Conservation (phyloP, 2,797 vertebrate genomes). For the Pampus argenteus region DNA sequence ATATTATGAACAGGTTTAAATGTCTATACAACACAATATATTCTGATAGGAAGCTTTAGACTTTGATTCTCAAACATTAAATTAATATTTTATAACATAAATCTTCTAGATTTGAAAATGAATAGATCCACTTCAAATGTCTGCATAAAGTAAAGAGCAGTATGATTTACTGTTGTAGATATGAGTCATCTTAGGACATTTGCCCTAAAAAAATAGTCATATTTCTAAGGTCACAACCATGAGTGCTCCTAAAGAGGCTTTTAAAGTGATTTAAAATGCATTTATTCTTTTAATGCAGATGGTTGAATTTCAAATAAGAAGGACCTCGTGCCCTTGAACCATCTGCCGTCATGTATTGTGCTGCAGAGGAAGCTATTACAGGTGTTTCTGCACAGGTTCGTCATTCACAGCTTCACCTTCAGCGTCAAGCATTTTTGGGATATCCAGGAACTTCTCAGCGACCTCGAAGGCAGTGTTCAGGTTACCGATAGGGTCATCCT, state of each 20-base stretch:
- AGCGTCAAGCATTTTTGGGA: slow-evolving; percentile 94
- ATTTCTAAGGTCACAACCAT: slow-evolving; percentile 3
- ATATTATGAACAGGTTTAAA: neutral
- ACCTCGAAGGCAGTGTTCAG: slow-evolving; percentile 95
- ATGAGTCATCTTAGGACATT: slow-evolving; percentile 1
- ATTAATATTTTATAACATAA: too few relatives aligned
- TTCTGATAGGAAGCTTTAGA: neutral
- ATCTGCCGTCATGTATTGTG: slow-evolving; percentile 20
- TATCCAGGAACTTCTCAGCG: slow-evolving; percentile 94
- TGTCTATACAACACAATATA: too few relatives aligned
- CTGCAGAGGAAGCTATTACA: neutral
- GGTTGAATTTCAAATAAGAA: slow-evolving; percentile 1
- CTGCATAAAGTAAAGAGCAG: neutral
- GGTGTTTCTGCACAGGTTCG: neutral
- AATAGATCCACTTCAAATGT: neutral
- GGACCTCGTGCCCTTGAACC: slow-evolving; percentile 7
- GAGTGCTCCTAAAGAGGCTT: slow-evolving; percentile 13
- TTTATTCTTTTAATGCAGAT: neutral
- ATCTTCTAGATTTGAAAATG: neutral
- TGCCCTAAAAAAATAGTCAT: neutral
- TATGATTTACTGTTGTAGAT: neutral
- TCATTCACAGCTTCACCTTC: slow-evolving; percentile 84
- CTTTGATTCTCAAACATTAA: too few relatives aligned
- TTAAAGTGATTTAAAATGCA: slow-evolving; percentile 33
- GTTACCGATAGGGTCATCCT: slow-evolving; percentile 94